Conservation (phyloP, 2,797 vertebrate genomes). For the Ptychadena robeensis region DNA sequence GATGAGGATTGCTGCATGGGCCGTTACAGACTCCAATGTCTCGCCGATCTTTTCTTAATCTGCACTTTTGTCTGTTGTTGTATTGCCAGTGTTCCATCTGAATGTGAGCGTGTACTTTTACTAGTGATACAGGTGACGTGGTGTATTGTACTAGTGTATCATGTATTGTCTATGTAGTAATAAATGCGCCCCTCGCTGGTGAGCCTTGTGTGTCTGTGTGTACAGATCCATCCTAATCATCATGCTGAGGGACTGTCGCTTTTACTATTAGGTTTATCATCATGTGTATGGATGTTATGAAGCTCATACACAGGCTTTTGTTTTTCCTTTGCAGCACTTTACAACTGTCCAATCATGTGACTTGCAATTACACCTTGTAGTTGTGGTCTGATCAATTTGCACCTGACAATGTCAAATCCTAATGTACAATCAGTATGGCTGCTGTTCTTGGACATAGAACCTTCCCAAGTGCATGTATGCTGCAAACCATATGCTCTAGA, state of each 20-base stretch:
- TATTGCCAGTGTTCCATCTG: slow-evolving; percentile 2
- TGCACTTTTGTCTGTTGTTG: slow-evolving; percentile 14
- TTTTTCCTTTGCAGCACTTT: slow-evolving; percentile 39
- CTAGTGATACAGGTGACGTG: slow-evolving; percentile 16
- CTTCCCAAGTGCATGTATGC: background rate
- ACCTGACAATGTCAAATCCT: background rate
- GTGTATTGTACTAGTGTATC: slow-evolving; percentile 3
- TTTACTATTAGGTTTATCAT: slow-evolving; percentile 58
- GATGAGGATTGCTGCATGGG: background rate
- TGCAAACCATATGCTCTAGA: no score
- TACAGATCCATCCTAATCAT: slow-evolving; percentile 68
- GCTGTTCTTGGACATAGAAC: background rate
- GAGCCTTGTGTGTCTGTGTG: slow-evolving; percentile 64
- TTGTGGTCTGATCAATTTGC: background rate
- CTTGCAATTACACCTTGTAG: background rate
- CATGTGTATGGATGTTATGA: slow-evolving; percentile 73
- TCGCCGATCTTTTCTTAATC: background rate
- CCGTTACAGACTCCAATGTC: background rate
- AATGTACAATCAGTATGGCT: slow-evolving; percentile 6
- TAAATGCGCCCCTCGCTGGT: slow-evolving; percentile 6
- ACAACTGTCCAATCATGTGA: background rate
- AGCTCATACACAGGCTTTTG: slow-evolving; percentile 71
- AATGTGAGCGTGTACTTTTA: slow-evolving; percentile 1
- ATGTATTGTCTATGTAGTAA: background rate
- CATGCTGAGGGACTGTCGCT: slow-evolving; percentile 64